Base-by-base conservation (phyloP, 2,888 invertebrate genomes). In the Steinernema carpocapsae region DNA sequence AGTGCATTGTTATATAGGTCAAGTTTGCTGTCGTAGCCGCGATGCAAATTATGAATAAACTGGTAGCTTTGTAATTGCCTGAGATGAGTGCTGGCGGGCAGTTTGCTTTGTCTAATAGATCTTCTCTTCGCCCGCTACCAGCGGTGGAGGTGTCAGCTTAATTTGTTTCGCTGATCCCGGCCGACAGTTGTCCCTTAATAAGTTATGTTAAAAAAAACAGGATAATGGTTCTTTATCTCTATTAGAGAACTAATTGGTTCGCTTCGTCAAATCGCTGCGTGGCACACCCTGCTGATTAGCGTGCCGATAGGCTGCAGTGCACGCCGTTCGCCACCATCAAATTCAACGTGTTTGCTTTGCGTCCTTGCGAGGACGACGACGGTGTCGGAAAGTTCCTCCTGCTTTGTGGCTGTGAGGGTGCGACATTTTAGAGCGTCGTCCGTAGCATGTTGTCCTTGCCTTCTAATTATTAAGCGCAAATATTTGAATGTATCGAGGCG, bases 381-480 rank as follows among this genome's bases (percentile, higher is more conserved):
- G 26, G 17, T 64, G 64, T 32, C 64, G 37, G 52, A 52, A 52
- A n/a, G 37, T 37, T 37, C 37, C 37, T 19, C 48, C 14, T 48
- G 17, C 48, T 48, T 48, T 48, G 17, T 4, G 17, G 48, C 48
- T 32, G 48, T 22, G 52, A 12, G 17, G 37, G 17, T 32, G 32
- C 29, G 22, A 26, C 26, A 64, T 17, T 37, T n/a, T 6, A 12
- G 56, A 26, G 56, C 26, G 29, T 12, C 64, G n/a, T n/a, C n/a
- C n/a, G n/a, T n/a, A n/a, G n/a, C 64, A 7, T 64, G 29, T 64
- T 17, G 32, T 14, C 64, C 64, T 29, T 37, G 32, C 64, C 56
- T 26, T 64, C 29, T 64, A 64, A 64, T 64, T 64, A 64, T 12
- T 32, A 64, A 64, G 32, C 64, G 64, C 64, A 29, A 64, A 64